phyloP scores from a whole-genome alignment of 2,888 invertebrate species.

The Digitonthophagus gazella region DNA sequence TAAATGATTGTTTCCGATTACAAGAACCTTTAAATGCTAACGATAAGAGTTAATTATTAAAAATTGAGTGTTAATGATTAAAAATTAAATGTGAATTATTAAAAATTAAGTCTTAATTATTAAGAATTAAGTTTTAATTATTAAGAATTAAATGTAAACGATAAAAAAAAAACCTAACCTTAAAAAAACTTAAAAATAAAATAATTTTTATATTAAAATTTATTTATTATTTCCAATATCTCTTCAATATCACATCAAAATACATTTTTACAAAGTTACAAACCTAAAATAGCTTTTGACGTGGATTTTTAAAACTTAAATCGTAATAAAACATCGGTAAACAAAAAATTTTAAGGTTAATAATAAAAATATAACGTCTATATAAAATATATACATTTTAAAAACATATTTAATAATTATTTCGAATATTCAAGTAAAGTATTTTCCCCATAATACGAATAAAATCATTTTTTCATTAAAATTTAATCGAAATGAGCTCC shows the following conservation, averaged over 20 bases:
- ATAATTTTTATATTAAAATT: not conserved
- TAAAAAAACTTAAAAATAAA: no score
- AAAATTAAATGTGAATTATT: no score
- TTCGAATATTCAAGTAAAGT: conserved; percentile 7
- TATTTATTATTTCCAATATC: not conserved
- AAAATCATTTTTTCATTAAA: conserved; percentile 8
- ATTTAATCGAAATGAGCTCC: conserved; percentile 73
- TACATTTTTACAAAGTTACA: no score
- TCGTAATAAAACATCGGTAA: no score
- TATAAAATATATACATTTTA: not conserved
- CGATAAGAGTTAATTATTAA: conserved; percentile 28
- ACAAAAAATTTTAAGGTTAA: not conserved
- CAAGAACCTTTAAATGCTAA: conserved; percentile 56
- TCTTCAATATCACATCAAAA: not conserved
- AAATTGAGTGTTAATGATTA: not conserved
- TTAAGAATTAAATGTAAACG: no score
- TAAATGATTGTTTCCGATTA: conserved; percentile 82
- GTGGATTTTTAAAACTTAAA: no score
- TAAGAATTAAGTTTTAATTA: no score
- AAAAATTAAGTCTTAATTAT: no score
- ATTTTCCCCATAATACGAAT: conserved; percentile 4
- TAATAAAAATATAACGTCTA: not conserved
- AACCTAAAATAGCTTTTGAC: no score
- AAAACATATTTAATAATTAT: not conserved
- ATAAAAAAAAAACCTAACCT: no score